Base-by-base conservation (phyloP, 2,888 invertebrate species). In the Drosophila infuscata region DNA sequence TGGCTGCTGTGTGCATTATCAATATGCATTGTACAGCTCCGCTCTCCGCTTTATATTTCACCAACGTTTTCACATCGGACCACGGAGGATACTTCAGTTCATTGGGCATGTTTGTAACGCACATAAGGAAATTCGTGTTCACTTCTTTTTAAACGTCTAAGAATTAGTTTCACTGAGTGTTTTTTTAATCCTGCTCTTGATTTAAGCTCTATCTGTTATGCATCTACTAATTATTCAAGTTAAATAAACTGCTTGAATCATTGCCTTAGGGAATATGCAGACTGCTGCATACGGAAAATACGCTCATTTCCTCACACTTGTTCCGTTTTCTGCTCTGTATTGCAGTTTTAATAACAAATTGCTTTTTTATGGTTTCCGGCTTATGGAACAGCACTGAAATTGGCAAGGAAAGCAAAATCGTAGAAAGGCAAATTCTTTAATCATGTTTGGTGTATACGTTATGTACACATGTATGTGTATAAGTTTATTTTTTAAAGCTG, bases 361-460 rank as follows among this genome's bases (percentile, higher is more conserved):
- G 87, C 68, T 80, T 88, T 90, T 86, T 86, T 90, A 86, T 86
- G 85, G 89, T 88, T 86, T 90, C 85, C 85, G 90, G 89, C 89
- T 86, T 90, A 86, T 89, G 54, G 79, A 71, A 70, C 66, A 74
- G 75, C 56, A 69, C 65, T 72, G 70, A 88, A 89, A 85, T 88
- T 89, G 83, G 84, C 86, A 84, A 85, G 70, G 62, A 67, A 85
- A 77, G 64, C 68, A 76, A 66, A 85, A 64, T 70, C 69, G 66
- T 54, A 69, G 57, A 54, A 56, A 51, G 61, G 51, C 62, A 75
- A 73, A 79, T 78, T 72, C 86, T 78, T 89, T 80, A 89, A 89
- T 89, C 75, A 88, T 81, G 74, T 85, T 85, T 79, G 66, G 49
- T 66, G 59, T 62, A 11, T 53, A 12, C 36, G 6, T 60, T 3